Base-by-base conservation (phyloP, 1,140 invertebrate species). In the Heliconius nattereri region DNA sequence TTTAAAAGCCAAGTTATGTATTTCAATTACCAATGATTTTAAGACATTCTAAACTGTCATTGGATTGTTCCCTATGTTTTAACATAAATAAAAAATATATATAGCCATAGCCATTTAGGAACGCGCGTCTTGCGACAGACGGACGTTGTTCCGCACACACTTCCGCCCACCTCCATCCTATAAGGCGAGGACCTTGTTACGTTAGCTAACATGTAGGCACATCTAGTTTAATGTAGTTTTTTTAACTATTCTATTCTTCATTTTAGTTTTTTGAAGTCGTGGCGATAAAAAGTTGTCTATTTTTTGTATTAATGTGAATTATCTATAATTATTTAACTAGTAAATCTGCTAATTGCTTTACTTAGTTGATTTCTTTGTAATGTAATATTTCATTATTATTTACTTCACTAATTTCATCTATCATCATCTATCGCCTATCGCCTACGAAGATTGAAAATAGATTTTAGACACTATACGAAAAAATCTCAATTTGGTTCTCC, bases 161-260 rank as follows among this genome's bases (percentile, higher is more conserved):
- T 89, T 90, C 89, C 89, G 87, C 91, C 90, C 88, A 92, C 90
- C 29, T 71, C 13, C 71, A 54, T 82, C 84, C 23, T 88, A 89
- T 88, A 91, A 80, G 90, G 91, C 82, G 78, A 80, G 85, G 85
- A 83, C 88, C 89, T 91, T 87, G 88, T 89, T 87, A 85, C 85
- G 78, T 23, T 85, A 83, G 78, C n/a, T 84, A 81, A 73, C 82
- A 86, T 82, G 85, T 89, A 87, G 89, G 86, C 85, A 88, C 84
- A 85, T 85, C 75, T 81, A 85, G 60, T 13, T 16, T 66, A 29
- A 66, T 19, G 11, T 66, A 2, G 5, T 66, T 29, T 66, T 29
- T 66, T 66, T 66, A 66, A 26, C 11, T 9, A 66, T 20, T 23
- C n/a, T 57, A 57, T 66, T 29, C 1, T 66, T 66, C 11, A 29